Evolutionary conservation across 2,113 vertebrate genomes (phyloP).

Genomic region (Hirundichthys speculiger): DNA sequence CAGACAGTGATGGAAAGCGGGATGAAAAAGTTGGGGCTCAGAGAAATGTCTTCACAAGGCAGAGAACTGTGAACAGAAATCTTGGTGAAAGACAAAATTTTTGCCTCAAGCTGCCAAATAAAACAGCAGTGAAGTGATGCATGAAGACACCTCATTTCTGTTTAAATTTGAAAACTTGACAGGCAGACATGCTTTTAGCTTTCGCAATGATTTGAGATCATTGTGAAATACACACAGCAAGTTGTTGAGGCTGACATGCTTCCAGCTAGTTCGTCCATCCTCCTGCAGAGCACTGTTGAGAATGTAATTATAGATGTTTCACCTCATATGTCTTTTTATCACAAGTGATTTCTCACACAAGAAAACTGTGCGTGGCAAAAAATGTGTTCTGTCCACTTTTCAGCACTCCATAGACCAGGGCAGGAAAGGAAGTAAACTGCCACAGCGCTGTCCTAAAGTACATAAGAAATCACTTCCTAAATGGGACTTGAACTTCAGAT

Average conservation of each 20-base stretch:
- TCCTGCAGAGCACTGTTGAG: constrained; percentile 16
- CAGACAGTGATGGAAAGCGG: constrained; percentile 37
- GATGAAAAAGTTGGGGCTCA: constrained; percentile 38
- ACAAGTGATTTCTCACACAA: constrained; percentile 4
- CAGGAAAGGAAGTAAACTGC: not conserved
- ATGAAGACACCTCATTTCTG: constrained; percentile 39
- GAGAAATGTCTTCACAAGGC: constrained; percentile 35
- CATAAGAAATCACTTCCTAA: not conserved
- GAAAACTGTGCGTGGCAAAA: not conserved
- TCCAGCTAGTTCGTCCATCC: constrained; percentile 1
- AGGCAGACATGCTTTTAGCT: constrained; percentile 44
- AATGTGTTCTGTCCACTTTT: not conserved
- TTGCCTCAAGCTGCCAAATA: constrained; percentile 28
- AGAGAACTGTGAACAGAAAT: constrained; percentile 29
- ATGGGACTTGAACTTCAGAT: not conserved
- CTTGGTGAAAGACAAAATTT: constrained; percentile 30
- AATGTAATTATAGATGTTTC: constrained; percentile 21
- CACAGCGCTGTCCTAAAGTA: not conserved
- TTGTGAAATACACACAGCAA: constrained; percentile 18
- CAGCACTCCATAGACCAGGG: not conserved
- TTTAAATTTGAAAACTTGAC: constrained; percentile 57
- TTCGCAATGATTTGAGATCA: constrained; percentile 31
- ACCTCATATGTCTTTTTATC: not conserved
- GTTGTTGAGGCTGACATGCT: no score
- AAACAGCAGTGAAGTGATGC: constrained; percentile 16